Base-by-base conservation (phyloP, 2,113 vertebrate genomes). In the Apus apus region DNA sequence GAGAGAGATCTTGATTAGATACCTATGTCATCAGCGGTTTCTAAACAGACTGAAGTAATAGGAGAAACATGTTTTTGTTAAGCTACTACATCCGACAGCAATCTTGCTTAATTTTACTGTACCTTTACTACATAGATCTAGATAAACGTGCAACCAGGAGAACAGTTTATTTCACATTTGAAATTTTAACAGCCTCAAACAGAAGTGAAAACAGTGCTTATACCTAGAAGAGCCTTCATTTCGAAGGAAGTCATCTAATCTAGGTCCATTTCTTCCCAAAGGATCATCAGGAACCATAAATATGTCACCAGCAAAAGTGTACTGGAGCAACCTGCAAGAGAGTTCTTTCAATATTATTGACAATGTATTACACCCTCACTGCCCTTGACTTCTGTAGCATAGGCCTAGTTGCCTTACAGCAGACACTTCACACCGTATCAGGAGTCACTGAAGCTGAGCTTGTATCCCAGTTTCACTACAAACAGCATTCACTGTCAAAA, bases 201-300 rank as follows among this genome's bases (percentile, higher is more conserved):
- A 71, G 54, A 65, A 89, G 53, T n/a, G 40, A 79, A 77, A 72
- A 66, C 8, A 56, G 27, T 29, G 53, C 40, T 95, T 78, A 81
- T 98, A 99, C 99, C 98, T 98, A 89, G 60, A 87, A 89, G 18
- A 80, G 91, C 79, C 94, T 53, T 98, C 97, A 94, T 98, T 99
- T 67, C 80, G 96, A 79, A 99, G 98, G 95, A 99, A 99, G 57
- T 97, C 82, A 85, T 99, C 98, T 58, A 99, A 94, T 67, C 98
- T 98, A 57, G 99, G 99, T 36, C 99, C 99, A 5, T 98, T 93
- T 96, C 98, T 99, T 85, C 99, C 99, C 97, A 99, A 97, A 46
- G 99, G 99, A 97, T 99, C 99, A 91, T 99, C 99, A 30, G 99
- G 99, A 97, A 99, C 98, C 99, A 99, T 99, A 97, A 99, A 99